Evolutionary conservation across 2,888 invertebrate genomes (phyloP).

Genomic region (Mesorhabditis sp.): DNA sequence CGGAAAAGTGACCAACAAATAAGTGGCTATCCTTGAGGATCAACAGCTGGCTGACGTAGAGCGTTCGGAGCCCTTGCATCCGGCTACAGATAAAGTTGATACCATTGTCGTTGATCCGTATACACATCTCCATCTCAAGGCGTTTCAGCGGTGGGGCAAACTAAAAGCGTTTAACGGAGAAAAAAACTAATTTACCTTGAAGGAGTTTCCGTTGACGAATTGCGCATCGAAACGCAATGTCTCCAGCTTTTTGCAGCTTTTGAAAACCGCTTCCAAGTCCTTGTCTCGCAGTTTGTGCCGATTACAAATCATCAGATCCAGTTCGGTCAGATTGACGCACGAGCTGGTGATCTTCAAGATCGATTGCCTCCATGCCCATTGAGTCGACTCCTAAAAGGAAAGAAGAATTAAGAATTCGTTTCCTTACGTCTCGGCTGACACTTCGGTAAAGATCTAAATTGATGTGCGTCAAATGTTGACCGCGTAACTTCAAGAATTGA

Average conservation of each 20-base stretch:
- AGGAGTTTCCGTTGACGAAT: conserved; percentile 39
- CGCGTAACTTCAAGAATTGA: conserved; percentile 30
- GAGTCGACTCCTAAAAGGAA: conserved; percentile 28
- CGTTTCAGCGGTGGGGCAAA: conserved; percentile 17
- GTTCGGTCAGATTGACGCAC: conserved; percentile 28
- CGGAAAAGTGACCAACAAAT: neutral
- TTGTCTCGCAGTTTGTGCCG: conserved; percentile 38
- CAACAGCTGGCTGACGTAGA: conserved; percentile 23
- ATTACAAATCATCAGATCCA: conserved; percentile 36
- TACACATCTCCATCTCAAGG: conserved; percentile 32
- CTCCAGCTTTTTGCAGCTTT: conserved; percentile 26
- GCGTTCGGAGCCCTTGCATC: conserved; percentile 10
- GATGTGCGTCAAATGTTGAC: conserved; percentile 25
- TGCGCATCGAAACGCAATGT: conserved; percentile 38
- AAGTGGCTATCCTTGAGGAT: conserved; percentile 18
- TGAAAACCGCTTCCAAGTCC: conserved; percentile 37
- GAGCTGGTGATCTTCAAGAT: conserved; percentile 22
- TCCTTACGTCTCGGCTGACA: conserved; percentile 16
- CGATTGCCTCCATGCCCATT: conserved; percentile 44
- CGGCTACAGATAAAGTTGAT: neutral
- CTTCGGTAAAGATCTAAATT: conserved; percentile 43
- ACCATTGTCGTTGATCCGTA: conserved; percentile 17
- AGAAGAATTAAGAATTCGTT: conserved; percentile 7
- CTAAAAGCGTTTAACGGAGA: conserved; percentile 12
- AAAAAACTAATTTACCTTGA: conserved; percentile 22